A percentile compares a stretch with the other conserved stretches of the same genome.
phyloP scores from a whole-genome alignment of 2,113 vertebrate genomes.

The Aldabrachelys gigantea region DNA sequence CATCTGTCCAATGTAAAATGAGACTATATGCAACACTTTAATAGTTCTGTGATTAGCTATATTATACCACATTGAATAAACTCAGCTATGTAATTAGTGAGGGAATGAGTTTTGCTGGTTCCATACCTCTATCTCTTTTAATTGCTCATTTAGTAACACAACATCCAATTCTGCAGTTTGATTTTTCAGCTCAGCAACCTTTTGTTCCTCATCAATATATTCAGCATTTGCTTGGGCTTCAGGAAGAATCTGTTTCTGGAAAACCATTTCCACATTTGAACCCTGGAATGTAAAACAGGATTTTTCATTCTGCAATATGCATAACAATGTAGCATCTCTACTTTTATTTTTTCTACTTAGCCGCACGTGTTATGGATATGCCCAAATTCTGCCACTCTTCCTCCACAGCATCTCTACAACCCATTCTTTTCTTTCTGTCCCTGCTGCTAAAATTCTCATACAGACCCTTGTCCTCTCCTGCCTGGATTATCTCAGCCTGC shows the following conservation, averaged over 20 bases:
- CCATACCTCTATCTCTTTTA: constrained; percentile 89
- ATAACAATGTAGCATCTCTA: not conserved
- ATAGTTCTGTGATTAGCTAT: constrained; percentile 63
- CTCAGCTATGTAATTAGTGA: constrained; percentile 32
- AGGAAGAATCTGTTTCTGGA: constrained; percentile 61
- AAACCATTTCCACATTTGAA: constrained; percentile 56
- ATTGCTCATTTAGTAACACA: constrained; percentile 82
- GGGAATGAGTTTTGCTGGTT: constrained; percentile 53
- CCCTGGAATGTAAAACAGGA: constrained; percentile 69
- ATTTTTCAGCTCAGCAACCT: constrained; percentile 82
- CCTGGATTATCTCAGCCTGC: not conserved
- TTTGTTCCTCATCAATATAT: constrained; percentile 78
- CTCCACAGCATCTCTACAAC: not conserved
- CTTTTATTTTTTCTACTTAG: not conserved
- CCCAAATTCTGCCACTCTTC: not conserved
- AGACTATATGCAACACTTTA: not conserved
- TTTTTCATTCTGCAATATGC: not conserved
- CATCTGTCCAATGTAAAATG: constrained; percentile 53
- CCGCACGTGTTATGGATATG: not conserved
- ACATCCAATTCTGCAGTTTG: constrained; percentile 82
- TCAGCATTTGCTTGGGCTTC: constrained; percentile 60
- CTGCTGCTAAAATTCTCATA: not conserved
- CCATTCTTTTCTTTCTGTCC: not conserved
- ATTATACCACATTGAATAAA: constrained; percentile 44
- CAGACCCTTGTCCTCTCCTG: accelerated